Evolutionary conservation across 1,140 invertebrate genomes (phyloP).

Genomic region (Anoplolepis gracilipes): DNA sequence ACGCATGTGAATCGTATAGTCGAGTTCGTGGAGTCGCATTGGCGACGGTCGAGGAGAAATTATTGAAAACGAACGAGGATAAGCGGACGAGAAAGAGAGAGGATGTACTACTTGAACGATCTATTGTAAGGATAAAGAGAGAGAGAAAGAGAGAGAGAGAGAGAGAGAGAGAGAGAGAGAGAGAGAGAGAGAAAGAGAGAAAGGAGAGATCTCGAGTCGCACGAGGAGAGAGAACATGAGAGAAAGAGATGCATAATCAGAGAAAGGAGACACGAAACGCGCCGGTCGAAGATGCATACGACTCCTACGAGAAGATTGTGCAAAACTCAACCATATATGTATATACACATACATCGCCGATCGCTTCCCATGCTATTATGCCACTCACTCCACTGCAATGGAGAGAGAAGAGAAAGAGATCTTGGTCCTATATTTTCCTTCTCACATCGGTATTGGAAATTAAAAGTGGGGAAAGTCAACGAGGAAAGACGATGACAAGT

Average conservation of each 20-base stretch:
- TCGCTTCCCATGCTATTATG: constrained; percentile 71
- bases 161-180: constrained; percentile 27
- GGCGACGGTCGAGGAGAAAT: constrained; percentile 45
- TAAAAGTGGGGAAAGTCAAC: constrained; percentile 69
- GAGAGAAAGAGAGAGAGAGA: no score
- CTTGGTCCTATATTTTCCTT: constrained; percentile 40
- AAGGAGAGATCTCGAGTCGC: constrained; percentile 3
- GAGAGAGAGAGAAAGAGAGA: background rate
- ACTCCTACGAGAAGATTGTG: constrained; percentile 63
- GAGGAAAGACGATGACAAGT: constrained; percentile 49
- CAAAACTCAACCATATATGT: constrained; percentile 61
- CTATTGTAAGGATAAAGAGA: background rate
- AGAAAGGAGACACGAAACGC: constrained; percentile 67
- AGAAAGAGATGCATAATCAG: constrained; percentile 38
- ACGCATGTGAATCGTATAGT: background rate
- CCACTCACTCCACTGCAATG: no score
- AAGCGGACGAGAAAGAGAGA: constrained; percentile 2
- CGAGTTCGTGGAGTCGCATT: constrained; percentile 35
- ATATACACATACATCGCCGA: constrained; percentile 66
- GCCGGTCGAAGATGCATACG: constrained; percentile 51
- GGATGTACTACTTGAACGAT: constrained; percentile 17
- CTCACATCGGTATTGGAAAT: constrained; percentile 67
- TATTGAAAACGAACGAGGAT: constrained; percentile 30
- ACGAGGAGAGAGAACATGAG: background rate
- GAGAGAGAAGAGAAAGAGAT: constrained; percentile 26